Conservation (phyloP, 2,888 invertebrate genomes). For the Drosophila pseudotakahashii region DNA sequence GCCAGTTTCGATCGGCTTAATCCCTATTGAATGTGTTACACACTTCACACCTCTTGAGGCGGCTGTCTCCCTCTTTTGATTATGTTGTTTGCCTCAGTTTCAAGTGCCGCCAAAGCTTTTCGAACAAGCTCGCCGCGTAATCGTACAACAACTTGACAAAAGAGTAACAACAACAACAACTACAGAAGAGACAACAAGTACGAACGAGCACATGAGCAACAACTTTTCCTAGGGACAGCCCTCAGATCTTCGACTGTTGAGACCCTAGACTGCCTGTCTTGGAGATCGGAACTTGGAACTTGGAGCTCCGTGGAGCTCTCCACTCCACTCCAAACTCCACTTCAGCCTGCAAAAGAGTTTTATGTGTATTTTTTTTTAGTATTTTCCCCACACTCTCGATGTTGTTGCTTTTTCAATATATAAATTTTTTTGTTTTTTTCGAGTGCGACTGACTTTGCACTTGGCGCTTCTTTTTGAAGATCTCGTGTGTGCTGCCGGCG, state of each 20-base stretch:
- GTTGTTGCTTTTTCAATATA: constrained; percentile 48
- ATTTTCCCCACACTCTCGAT: constrained; percentile 6
- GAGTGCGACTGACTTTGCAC: constrained; percentile 75
- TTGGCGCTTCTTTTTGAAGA: constrained; percentile 80
- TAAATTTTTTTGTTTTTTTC: constrained; percentile 49
- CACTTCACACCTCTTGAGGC: constrained; percentile 62
- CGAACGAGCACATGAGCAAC: constrained; percentile 25
- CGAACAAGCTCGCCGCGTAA: constrained; percentile 22
- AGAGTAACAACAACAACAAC: constrained; percentile 46
- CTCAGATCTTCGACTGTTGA: constrained; percentile 40
- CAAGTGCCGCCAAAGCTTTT: constrained; percentile 55
- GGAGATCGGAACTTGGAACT: constrained; percentile 43
- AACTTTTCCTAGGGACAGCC: constrained; percentile 64
- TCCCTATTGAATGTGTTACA: constrained; percentile 45
- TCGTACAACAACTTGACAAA: constrained; percentile 51
- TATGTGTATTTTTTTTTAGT: constrained; percentile 41
- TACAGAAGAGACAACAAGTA: constrained; percentile 6
- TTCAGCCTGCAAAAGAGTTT: constrained; percentile 36
- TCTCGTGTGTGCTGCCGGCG: constrained; percentile 51
- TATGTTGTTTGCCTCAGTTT: constrained; percentile 70
- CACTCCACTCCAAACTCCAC: constrained; percentile 40
- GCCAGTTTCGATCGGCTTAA: constrained; percentile 36
- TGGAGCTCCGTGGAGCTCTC: constrained; percentile 15
- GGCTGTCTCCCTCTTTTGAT: constrained; percentile 57
- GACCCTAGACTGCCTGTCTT: constrained; percentile 74